phyloP scores from a whole-genome alignment of 2,797 vertebrate species.

The Lutra lutra region DNA sequence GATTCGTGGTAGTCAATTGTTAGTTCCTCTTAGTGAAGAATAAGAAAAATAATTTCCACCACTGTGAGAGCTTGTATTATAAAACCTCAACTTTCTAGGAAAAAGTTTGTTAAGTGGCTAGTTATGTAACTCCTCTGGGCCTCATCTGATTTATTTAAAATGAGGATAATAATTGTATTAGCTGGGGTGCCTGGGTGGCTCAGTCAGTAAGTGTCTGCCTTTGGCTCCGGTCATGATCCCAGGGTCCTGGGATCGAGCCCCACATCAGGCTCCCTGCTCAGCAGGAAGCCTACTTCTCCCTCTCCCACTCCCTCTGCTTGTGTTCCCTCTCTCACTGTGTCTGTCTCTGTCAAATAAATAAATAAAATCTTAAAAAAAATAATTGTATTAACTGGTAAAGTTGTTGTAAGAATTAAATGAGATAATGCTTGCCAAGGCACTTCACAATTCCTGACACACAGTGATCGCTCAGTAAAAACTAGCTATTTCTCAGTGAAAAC shows the following conservation, averaged over 20 bases:
- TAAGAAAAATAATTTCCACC: not conserved
- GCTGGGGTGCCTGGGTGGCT: no score
- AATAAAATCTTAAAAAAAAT: no score
- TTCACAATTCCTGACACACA: not conserved
- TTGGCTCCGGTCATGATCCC: no score
- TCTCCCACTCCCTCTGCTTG: no score
- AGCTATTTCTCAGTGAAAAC: not conserved
- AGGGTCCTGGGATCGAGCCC: no score
- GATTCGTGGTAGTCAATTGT: not conserved
- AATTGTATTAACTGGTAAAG: not conserved
- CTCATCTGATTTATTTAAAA: not conserved
- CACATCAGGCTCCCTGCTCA: no score
- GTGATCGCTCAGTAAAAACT: not conserved
- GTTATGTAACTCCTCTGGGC: not conserved
- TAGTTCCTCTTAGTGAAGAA: not conserved
- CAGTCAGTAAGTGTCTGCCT: no score
- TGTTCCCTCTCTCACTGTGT: no score
- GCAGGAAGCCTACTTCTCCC: no score
- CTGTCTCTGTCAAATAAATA: no score
- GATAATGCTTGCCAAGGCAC: not conserved
- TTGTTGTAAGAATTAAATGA: not conserved
- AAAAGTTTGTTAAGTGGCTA: not conserved
- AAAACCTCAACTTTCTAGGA: slow-evolving; percentile 1
- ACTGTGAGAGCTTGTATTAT: not conserved
- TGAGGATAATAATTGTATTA: not conserved